A percentile compares a stretch with the other conserved stretches of the same genome.
Conservation (phyloP, 2,888 invertebrate species). For the Muscina levida region DNA sequence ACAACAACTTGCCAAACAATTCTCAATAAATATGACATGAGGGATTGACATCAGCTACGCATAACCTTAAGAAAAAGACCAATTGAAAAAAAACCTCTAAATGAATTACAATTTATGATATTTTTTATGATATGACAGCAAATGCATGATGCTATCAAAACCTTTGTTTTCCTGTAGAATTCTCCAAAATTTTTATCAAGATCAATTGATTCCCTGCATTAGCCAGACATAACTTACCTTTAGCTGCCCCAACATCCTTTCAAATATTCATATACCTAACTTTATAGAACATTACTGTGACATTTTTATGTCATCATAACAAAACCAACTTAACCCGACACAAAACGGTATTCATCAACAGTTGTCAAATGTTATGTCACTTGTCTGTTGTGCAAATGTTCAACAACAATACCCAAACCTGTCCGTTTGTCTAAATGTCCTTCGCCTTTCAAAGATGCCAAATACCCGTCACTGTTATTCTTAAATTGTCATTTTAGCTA, state of each 20-base stretch:
- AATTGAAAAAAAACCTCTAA: too few species aligned
- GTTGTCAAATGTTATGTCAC: constrained; percentile 60
- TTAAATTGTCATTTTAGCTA: constrained; percentile 9
- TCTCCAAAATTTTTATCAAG: too few species aligned
- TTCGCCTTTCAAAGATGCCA: constrained; percentile 20
- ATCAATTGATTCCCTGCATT: too few species aligned
- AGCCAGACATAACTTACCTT: too few species aligned
- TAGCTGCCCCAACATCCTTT: not conserved
- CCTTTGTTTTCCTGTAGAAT: too few species aligned
- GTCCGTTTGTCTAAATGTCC: constrained; percentile 36
- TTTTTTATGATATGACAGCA: too few species aligned
- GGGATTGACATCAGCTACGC: too few species aligned
- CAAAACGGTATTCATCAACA: constrained; percentile 55
- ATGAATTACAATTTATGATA: too few species aligned
- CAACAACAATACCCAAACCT: constrained; percentile 6
- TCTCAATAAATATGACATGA: too few species aligned
- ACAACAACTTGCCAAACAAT: too few species aligned
- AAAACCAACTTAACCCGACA: not conserved
- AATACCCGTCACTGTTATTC: not conserved
- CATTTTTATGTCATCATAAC: constrained; percentile 19
- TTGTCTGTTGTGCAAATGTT: constrained; percentile 54
- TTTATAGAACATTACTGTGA: constrained; percentile 5
- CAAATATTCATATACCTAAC: not conserved
- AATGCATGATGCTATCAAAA: too few species aligned
- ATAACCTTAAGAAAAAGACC: too few species aligned